Evolutionary conservation across 2,113 vertebrate species (phyloP), one percentile per base, ranked within the genome.

Genomic region (Sceloporus undulatus): DNA sequence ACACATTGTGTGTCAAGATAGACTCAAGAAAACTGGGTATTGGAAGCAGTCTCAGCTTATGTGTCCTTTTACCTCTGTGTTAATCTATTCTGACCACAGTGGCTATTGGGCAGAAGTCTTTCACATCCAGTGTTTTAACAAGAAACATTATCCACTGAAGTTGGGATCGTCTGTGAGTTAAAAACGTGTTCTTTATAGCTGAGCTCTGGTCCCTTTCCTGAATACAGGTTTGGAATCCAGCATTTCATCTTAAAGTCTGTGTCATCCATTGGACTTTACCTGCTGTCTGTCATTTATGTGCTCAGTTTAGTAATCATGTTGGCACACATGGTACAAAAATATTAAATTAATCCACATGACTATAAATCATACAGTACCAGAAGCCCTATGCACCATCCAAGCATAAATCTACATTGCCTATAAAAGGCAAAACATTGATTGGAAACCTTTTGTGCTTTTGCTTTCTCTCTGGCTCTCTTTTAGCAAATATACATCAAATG

Each of bases 391-490:
- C 91, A 94, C 85, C 10, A 79, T 85, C 86, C 74, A 82, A 86
- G 80, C 76, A 92, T 92, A 95, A 96, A 94, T 29, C 48, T 94
- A 62, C 65, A 94, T 94, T 87, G 92, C 54, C 65, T 71, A 89
- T 56, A 70, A 85, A 66, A 29, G 77, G 42, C 93, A 83, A 88
- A 85, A 89, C 71, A 85, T 54, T 87, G 56, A 88, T 68, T 91
- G 59, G 80, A 93, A 90, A 71, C 85, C 85, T 89, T 95, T 92
- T 93, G 91, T 86, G 93, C 89, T 82, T 93, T 95, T 85, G 88
- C 25, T 92, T 88, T n/a, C 90, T 95, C 29, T 95, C 29, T 90
- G 77, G n/a, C 86, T 65, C 0, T 90, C 66, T 90, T 59, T 94
- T 93, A 0, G 1, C 85, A 91, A 93, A 95, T 94, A 95, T 93